Base-by-base conservation (phyloP, 2,888 invertebrate species). In the Ctena decussata region DNA sequence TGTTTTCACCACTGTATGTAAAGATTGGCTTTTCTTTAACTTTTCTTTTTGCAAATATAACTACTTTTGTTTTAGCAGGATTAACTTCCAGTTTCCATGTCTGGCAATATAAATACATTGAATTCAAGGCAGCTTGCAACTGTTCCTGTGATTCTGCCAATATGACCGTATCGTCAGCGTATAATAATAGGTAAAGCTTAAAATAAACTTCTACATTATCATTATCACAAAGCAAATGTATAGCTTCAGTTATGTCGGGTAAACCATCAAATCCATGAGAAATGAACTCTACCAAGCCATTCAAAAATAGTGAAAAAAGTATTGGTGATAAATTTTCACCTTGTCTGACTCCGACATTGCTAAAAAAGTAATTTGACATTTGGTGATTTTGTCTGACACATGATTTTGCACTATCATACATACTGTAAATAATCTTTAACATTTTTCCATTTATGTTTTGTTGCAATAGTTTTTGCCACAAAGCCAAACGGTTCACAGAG, bases 21-120 rank as follows among this genome's bases (percentile, higher is more conserved):
- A 71, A 71, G n/a, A 71, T 30, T 11, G 37, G 41, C 24, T 27
- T 71, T n/a, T 71, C 30, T 12, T 27, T 44, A 39, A 71, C 18
- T 71, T 71, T 71, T 39, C 44, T 27, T n/a, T 71, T 71, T 12
- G 24, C 3, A 71, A 71, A 71, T 41, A 44, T 24, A 15, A 71
- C 41, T 30, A 71, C 41, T 71, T 71, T 71, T 24, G 44, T 71
- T 71, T 71, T 71, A 32, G 65, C 30, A 12, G 65, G 65, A 21
- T 65, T 65, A 35, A 65, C 65, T 18, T 65, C 65, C 18, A 65
- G 21, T 65, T 65, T 65, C 65, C 65, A 65, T 2, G 65, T 65
- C 24, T 65, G 65, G 35, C 65, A 65, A 65, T 65, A 65, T 24
- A 65, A 24, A 65, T 35, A 65, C 32, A 35, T n/a, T 65, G 24